These are phyloP conservation scores for Patiria pectinifera DNA, from an alignment of 53 echinoderm and acorn worm species.

Conservation along the genomic window DNA sequence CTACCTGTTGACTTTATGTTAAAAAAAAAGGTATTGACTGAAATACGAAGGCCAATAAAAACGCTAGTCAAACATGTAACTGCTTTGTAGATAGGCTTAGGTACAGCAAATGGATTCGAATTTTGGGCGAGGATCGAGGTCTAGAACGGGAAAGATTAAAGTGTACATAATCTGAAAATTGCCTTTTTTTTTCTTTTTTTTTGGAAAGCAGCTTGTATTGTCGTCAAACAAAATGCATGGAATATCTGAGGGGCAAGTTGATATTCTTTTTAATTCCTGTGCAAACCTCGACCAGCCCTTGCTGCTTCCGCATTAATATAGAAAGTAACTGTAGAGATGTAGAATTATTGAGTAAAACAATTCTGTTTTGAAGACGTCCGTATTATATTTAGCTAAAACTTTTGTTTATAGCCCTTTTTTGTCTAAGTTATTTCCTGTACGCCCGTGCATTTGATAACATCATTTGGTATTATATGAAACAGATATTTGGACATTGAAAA, in stretches of 20 bases:
- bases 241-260: no score
- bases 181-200: not conserved
- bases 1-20: not conserved
- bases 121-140: not conserved
- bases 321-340: not conserved
- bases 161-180: no score
- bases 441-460: not conserved
- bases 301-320: no score
- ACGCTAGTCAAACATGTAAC: not conserved
- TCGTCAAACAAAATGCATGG: not conserved
- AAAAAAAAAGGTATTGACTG: conserved; percentile 19
- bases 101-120: not conserved
- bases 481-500: no score
- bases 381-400: not conserved
- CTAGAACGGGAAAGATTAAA: not conserved
- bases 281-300: no score
- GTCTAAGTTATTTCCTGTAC: not conserved
- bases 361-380: not conserved
- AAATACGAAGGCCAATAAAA: conserved; percentile 24
- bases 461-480: not conserved
- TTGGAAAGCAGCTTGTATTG: not conserved
- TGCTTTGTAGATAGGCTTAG: not conserved
- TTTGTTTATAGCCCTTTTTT: not conserved
- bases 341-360: not conserved
- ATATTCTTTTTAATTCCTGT: no score